These are phyloP conservation scores for Terebella lapidaria DNA, from an alignment of 2,888 invertebrate genomes.

Conservation along the genomic window DNA sequence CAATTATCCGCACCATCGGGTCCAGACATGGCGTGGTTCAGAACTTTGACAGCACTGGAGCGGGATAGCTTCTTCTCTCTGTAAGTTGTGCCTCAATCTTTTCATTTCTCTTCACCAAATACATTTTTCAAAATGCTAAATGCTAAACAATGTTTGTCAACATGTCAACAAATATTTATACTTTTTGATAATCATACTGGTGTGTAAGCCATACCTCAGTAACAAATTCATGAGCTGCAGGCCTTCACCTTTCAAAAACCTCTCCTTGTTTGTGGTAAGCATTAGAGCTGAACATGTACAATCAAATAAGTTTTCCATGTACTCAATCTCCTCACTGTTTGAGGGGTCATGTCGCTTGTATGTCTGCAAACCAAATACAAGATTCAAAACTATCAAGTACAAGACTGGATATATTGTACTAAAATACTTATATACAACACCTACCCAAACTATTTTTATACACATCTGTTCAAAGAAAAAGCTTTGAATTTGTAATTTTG, in stretches of 20 bases:
- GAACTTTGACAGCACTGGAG: conserved; percentile 90
- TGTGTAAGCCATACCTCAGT: no score
- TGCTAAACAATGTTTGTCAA: no score
- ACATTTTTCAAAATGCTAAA: no score
- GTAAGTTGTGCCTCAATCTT: conserved; percentile 4
- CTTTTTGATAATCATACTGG: no score
- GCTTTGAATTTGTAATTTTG: no score
- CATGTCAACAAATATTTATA: no score
- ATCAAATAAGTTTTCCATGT: conserved; percentile 98
- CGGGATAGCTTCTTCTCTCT: conserved; percentile 83
- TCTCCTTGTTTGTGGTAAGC: conserved; percentile 72
- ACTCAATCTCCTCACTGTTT: conserved; percentile 88
- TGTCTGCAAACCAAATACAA: conserved; percentile 58
- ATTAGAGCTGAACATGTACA: conserved; percentile 89
- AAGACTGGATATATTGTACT: neutral
- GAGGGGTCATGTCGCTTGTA: conserved; percentile 92
- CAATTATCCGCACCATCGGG: conserved; percentile 85
- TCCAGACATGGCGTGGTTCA: conserved; percentile 96
- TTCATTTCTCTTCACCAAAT: neutral
- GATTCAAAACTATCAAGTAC: neutral
- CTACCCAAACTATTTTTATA: neutral
- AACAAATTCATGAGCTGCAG: conserved; percentile 98
- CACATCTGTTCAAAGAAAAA: neutral
- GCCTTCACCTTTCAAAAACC: conserved; percentile 93
- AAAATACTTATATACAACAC: neutral